Evolutionary conservation across 92 coral and sea anemone species (phyloP), one percentile per base, ranked within the genome.

Genomic region (Palythoa grandiflora): DNA sequence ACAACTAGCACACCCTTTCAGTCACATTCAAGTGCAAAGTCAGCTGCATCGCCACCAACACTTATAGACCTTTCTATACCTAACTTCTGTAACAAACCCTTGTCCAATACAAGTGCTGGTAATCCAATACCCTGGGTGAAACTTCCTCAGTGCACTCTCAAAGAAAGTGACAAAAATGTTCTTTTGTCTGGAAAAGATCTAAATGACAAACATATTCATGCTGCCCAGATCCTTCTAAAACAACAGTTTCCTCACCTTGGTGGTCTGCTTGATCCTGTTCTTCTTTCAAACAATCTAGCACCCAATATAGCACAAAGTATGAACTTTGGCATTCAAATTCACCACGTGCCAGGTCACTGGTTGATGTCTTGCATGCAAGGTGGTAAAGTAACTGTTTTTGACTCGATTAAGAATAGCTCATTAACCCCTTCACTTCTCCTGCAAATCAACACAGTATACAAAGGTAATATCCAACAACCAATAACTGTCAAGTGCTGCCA

Each of bases 401-500:
- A 77, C 71, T 87, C 85, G 10, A 9, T 70, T 55, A 39, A 59
- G 73, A 15, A 61, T 60, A 59, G 60, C 54, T 73, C 73, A 72
- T 38, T 84, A 78, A 73, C 55, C 63, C 52, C 48, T 63, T 76
- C 21, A 10, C 53, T 61, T 87, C 20, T 87, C 68, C 71, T 77
- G 72, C 61, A 38, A 38, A 40, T 50, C 60, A 19, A 84, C 78
- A 66, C 35, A 73, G 80, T 70, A 20, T 11, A 38, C 50, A 47
- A 87, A 1, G 47, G 3, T 40, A 40, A 40, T 40, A 40, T 40
- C 47, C 47, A 75, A 28, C 51, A 74, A 51, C 47, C 52, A 15
- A 87, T 86, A 44, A 86, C 85, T 54, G 80, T 78, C 65, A 55
- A 63, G 35, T 78, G 90, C 85, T 90, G 90, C 51, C 90, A 90